Percentiles rank a stretch among this genome's conserved stretches.
Conservation (phyloP, 2,888 invertebrate genomes). For the Tipula unca region DNA sequence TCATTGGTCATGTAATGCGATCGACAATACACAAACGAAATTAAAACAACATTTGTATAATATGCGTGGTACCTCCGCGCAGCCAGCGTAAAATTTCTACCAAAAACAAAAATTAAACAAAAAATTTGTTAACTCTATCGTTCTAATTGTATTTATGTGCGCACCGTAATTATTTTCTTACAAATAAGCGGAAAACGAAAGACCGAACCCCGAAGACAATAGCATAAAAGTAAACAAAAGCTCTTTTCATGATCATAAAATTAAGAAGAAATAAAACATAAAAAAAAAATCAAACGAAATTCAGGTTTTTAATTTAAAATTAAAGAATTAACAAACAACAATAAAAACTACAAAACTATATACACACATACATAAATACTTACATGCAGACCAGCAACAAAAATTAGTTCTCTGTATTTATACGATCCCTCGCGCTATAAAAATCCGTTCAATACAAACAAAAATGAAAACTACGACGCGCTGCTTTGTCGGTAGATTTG, state of each 20-base stretch:
- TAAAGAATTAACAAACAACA: not conserved
- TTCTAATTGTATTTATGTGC: constrained; percentile 14
- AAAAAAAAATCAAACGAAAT: not conserved
- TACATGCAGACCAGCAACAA: not conserved
- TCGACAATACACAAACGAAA: not conserved
- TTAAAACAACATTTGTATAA: no score
- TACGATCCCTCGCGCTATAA: not conserved
- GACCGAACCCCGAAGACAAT: not conserved
- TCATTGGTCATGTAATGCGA: not conserved
- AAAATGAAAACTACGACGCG: not conserved
- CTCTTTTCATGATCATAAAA: constrained; percentile 8
- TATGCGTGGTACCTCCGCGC: not conserved
- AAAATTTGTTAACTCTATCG: not conserved
- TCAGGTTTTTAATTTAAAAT: constrained; percentile 1
- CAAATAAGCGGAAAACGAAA: constrained; percentile 8
- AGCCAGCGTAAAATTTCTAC: not conserved
- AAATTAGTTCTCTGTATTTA: not conserved
- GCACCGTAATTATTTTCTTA: not conserved
- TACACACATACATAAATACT: not conserved
- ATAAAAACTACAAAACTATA: not conserved
- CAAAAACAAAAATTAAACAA: not conserved
- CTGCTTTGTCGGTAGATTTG: not conserved
- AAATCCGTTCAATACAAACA: not conserved
- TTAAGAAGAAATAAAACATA: not conserved
- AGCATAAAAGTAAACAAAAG: not conserved